phyloP scores from a whole-genome alignment of 2,113 vertebrate genomes.

The Paradoxurus hermaphroditus region DNA sequence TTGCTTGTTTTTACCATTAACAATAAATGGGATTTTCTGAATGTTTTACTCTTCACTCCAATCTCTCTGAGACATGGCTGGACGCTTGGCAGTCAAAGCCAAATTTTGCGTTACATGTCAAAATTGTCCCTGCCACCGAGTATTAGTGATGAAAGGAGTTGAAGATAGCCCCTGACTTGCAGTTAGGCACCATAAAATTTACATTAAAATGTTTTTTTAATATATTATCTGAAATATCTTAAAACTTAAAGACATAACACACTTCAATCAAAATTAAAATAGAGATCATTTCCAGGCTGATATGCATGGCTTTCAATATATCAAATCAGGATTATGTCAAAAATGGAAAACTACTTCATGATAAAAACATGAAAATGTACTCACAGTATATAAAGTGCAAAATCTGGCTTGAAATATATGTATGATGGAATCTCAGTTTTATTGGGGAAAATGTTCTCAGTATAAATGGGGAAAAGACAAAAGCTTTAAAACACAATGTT shows the following conservation, averaged over 20 bases:
- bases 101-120: background rate
- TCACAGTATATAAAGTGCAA: background rate
- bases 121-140: background rate
- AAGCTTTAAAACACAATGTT: background rate
- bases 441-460: background rate
- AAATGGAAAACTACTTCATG: background rate
- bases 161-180: background rate
- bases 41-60: background rate
- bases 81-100: background rate
- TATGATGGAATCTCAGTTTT: background rate
- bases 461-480: background rate
- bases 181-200: background rate
- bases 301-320: background rate
- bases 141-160: background rate
- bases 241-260: background rate
- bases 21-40: background rate
- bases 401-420: background rate
- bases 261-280: slow-evolving; percentile 26
- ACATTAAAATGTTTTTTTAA: background rate
- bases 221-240: background rate
- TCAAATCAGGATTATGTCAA: slow-evolving; percentile 5
- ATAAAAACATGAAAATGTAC: background rate
- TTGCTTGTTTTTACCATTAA: background rate
- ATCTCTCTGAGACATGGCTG: background rate
- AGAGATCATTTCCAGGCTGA: background rate